Conservation (phyloP, 35 echinoderm and acorn worm genomes). For the Lytechinus pictus region DNA sequence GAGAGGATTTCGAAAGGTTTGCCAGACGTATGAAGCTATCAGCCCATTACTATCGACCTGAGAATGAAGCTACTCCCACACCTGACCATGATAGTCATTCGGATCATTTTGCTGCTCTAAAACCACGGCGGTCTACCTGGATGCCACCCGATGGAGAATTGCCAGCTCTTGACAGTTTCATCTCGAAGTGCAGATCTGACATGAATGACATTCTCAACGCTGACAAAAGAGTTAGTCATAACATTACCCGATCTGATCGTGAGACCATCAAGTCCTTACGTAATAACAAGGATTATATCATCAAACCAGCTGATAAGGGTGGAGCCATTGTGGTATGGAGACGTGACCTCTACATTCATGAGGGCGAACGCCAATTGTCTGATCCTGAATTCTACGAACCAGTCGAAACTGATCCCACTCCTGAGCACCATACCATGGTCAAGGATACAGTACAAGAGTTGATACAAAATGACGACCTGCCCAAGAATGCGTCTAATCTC, state of each 20-base stretch:
- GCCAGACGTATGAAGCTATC: not conserved
- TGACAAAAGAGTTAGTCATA: not conserved
- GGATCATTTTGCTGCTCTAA: not conserved
- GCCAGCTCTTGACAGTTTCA: not conserved
- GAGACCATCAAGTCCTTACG: not conserved
- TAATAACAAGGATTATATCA: not conserved
- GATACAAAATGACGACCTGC: conserved; percentile 3
- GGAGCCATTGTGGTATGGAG: conserved; percentile 55
- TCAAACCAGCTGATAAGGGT: conserved; percentile 53
- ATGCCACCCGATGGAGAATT: not conserved
- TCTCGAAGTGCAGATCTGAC: not conserved
- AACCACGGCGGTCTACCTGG: not conserved
- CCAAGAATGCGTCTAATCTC: conserved; percentile 2
- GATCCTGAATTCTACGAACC: not conserved
- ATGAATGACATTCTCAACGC: not conserved
- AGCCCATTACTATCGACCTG: not conserved
- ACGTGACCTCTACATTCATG: conserved; percentile 32
- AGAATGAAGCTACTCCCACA: not conserved
- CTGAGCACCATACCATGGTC: conserved; percentile 27
- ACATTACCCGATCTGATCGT: conserved; percentile 16
- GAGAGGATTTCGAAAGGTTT: conserved; percentile 31
- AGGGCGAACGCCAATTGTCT: conserved; percentile 50
- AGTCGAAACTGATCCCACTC: conserved; percentile 39
- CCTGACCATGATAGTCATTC: not conserved
- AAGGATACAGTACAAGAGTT: conserved; percentile 16